phyloP scores from a whole-genome alignment of 2,113 vertebrate species.

The Piprites chloris region DNA sequence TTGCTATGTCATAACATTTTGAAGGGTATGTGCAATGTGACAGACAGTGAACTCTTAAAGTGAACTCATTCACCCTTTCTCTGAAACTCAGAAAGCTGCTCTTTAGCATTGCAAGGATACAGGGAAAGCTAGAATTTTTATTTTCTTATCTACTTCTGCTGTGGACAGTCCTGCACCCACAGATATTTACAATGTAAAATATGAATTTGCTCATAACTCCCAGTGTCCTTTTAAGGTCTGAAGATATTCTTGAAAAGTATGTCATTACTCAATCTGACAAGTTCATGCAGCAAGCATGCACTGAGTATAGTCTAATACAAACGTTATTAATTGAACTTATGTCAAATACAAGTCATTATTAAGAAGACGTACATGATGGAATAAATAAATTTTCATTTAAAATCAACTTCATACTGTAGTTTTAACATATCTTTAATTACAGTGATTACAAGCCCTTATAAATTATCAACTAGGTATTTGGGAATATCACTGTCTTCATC shows the following conservation, averaged over 20 bases:
- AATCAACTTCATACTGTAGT: neutral
- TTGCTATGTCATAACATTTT: neutral
- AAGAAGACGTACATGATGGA: neutral
- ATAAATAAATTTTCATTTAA: neutral
- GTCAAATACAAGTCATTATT: neutral
- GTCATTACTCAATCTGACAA: neutral
- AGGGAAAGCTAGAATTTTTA: neutral
- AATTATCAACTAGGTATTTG: conserved; percentile 4
- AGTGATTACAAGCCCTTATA: neutral
- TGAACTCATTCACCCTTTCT: neutral
- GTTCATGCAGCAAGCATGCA: neutral
- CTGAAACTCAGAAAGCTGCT: neutral
- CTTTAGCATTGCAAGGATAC: neutral
- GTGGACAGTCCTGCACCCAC: neutral
- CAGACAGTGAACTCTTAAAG: neutral
- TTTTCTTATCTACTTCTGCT: neutral
- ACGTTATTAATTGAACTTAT: neutral
- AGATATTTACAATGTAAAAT: neutral
- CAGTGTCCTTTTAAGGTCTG: neutral
- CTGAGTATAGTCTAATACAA: neutral
- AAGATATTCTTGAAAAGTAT: neutral
- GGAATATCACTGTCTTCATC: neutral
- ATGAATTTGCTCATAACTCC: neutral
- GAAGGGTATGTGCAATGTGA: neutral
- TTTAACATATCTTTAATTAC: conserved; percentile 18